Base-by-base conservation (phyloP, 2,113 vertebrate genomes). In the Promerops cafer region DNA sequence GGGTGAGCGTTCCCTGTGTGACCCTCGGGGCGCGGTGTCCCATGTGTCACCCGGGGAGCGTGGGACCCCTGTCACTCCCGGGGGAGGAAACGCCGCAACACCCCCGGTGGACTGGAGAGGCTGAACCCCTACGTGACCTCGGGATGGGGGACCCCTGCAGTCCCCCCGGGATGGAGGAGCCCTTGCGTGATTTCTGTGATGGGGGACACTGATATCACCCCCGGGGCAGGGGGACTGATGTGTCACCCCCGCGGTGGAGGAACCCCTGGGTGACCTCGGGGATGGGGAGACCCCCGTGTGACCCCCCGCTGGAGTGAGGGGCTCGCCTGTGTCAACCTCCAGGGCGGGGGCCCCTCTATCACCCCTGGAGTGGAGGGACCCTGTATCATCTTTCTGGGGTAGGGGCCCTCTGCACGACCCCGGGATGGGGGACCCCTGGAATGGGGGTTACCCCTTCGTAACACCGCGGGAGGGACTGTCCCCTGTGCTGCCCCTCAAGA, bases 21-120 rank as follows among this genome's bases (percentile, higher is more conserved):
- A 4, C 35, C 49, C 42, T 10, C 20, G 26, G 50, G 14, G 6
- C 1, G 0, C 19, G 16, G 26, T 66, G 83, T 66, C 31, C 16
- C 44, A 0, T 11, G 52, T 68, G 71, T 42, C 44, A 16, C 52
- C 71, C 31, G 3, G 8, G 23, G 5, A 3, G 40, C 1, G n/a
- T 9, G 71, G 21, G 20, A 85, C 30, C 44, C 8, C 44, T 11
- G 11, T 15, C 71, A 5, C 61, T 50, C 16, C 49, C 61, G 35
- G 31, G 52, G 0, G 44, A 42, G 44, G 42, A n/a, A 50, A 42
- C 6, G 30, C 44, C 20, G 68, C 52, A 8, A 2, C 31, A 13
- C 6, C 19, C 42, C 35, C 11, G 22, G 23, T 12, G 19, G 7
- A 5, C 0, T 1, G 49, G 57, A 17, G 23, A 19, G 16, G 13